Evolutionary conservation across 2,113 vertebrate genomes (phyloP), one percentile per base, ranked within the genome.

Genomic region (Columbina picui): DNA sequence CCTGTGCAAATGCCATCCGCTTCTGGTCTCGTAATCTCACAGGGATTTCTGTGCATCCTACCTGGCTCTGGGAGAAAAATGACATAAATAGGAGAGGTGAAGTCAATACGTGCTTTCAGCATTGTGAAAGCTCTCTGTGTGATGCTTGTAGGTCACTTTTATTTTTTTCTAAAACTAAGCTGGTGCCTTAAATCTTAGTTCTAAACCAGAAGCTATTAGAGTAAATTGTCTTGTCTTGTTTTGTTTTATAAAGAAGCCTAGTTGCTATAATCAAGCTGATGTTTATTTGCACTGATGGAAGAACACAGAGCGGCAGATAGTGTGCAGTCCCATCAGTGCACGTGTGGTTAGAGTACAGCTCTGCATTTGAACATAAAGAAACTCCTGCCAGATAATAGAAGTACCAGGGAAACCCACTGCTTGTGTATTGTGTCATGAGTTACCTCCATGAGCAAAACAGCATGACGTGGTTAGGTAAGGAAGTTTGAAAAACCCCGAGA

Each of bases 241-340:
- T 39, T 60, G 74, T 74, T 47, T 26, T 27, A 12, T 14, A 1
- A 45, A 67, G 47, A 53, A 71, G 29, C 4, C 26, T 38, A 38
- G 23, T 57, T 43, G 36, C 63, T 76, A 20, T 60, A 73, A 73
- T 63, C 23, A 60, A 91, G 39, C 45, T 87, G 61, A 34, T 81
- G 27, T 15, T 84, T 57, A n/a, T 38, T 56, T 36, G 7, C 22
- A 11, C 23, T n/a, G 27, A 36, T 30, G 9, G 59, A 89, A 64
- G 21, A 80, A 19, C 32, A 57, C 22, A 68, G 68, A 9, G 6
- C 4, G 2, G 50, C 12, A 23, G 23, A n/a, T 41, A 74, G 30
- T 0, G 1, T 3, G 2, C 56, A 34, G 32, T 36, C 18, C 39
- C 36, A 41, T 47, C 26, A 34, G 5, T 17, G n/a, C 7, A 14